Percentiles rank a stretch among this genome's conserved stretches.
Conservation (phyloP, 2,113 vertebrate genomes). For the Odocoileus hemionus region DNA sequence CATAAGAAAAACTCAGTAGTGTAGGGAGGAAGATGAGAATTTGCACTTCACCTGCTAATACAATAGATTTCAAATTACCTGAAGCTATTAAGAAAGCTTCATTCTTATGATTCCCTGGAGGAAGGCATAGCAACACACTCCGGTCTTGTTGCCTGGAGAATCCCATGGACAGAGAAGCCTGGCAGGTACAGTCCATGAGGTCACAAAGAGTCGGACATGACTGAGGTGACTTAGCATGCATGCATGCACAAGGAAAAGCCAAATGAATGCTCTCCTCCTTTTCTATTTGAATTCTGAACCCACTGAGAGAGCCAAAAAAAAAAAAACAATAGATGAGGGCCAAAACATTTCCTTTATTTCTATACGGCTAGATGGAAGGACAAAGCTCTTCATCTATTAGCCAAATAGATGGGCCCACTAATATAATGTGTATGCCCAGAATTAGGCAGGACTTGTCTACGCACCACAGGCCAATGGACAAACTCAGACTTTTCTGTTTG, state of each 20-base stretch:
- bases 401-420: not conserved
- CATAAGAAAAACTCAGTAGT: not conserved
- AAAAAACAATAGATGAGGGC: not conserved
- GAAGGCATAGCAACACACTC: not conserved
- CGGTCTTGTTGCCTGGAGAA: not conserved
- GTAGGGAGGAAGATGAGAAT: not conserved
- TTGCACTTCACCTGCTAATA: not conserved
- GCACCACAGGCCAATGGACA: not conserved
- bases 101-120: not conserved
- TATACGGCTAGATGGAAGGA: not conserved
- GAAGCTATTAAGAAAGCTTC: not conserved
- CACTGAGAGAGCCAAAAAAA: not conserved
- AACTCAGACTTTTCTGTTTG: not conserved
- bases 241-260: not conserved
- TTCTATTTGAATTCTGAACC: not conserved
- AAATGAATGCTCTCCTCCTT: not conserved
- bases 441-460: not conserved
- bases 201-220: not conserved
- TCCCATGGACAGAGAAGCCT: not conserved
- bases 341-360: not conserved
- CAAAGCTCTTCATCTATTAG: not conserved
- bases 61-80: not conserved
- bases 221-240: not conserved
- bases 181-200: not conserved
- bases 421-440: not conserved